Evolutionary conservation across 2,888 invertebrate genomes (phyloP).

Genomic region (Periphyllus acericola): DNA sequence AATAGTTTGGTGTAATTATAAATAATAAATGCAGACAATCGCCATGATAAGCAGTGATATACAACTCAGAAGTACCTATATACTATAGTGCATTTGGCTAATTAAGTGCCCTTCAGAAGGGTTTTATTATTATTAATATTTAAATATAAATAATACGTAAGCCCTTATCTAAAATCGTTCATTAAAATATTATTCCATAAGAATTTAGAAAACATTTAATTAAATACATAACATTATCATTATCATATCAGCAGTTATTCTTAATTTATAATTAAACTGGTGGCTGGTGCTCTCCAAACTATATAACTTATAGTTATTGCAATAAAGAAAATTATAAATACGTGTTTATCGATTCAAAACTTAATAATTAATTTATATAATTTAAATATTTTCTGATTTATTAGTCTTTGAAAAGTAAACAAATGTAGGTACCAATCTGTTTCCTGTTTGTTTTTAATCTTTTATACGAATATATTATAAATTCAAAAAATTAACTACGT

Average conservation of each 20-base stretch:
- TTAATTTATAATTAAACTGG: too few species aligned
- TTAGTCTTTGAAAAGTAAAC: conserved; percentile 2
- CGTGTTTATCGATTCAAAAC: too few species aligned
- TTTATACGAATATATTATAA: neutral
- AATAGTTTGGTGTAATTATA: too few species aligned
- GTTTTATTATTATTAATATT: neutral
- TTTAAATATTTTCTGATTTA: conserved; percentile 13
- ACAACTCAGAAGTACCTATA: neutral
- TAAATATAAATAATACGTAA: neutral
- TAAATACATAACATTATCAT: neutral
- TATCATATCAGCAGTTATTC: too few species aligned
- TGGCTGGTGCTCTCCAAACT: too few species aligned
- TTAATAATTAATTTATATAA: conserved; percentile 2
- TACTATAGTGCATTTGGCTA: neutral
- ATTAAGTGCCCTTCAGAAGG: neutral
- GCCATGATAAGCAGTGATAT: neutral
- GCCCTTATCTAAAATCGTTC: neutral
- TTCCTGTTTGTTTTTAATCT: neutral
- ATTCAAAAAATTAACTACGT: neutral
- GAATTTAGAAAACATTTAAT: neutral
- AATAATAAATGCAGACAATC: neutral
- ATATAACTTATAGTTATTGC: too few species aligned
- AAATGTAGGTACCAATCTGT: neutral
- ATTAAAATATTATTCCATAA: neutral
- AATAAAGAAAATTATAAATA: too few species aligned